phyloP scores from a whole-genome alignment of 2,113 vertebrate species.

The Benitochromis conjunctus region DNA sequence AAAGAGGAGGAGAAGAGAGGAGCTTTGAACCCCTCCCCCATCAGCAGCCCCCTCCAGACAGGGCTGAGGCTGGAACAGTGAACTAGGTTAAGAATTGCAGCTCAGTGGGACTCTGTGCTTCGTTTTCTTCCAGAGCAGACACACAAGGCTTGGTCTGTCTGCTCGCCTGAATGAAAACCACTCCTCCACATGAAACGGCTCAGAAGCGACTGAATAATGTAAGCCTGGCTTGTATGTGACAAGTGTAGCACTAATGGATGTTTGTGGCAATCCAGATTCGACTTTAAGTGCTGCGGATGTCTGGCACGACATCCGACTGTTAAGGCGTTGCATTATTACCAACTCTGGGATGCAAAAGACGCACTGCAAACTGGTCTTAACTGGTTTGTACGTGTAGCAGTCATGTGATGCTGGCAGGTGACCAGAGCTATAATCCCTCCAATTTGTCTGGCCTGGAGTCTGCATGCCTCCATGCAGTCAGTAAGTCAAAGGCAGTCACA shows the following conservation, averaged over 20 bases:
- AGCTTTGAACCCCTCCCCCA: conserved; percentile 41
- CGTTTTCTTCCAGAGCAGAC: neutral
- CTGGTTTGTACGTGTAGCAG: neutral
- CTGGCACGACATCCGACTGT: neutral
- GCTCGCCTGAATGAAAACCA: conserved; percentile 1
- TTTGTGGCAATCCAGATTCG: neutral
- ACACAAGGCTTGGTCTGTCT: neutral
- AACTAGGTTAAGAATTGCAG: conserved; percentile 65
- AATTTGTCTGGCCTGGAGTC: conserved; percentile 10
- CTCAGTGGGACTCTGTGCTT: conserved; percentile 40
- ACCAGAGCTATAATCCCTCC: conserved; percentile 21
- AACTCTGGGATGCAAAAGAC: neutral
- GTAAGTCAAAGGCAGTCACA: conserved; percentile 5
- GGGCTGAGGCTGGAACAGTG: conserved; percentile 30
- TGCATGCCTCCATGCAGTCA: conserved; percentile 9
- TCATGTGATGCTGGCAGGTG: conserved; percentile 7
- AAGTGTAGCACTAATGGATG: conserved; percentile 32
- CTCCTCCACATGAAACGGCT: conserved; percentile 5
- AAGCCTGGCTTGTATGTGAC: conserved; percentile 5
- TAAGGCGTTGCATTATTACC: neutral
- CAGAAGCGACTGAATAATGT: conserved; percentile 48
- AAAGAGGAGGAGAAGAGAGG: neutral
- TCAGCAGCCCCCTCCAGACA: conserved; percentile 50
- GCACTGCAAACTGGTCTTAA: neutral
- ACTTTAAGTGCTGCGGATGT: conserved; percentile 11